Evolutionary conservation across 2,113 vertebrate genomes (phyloP).

Genomic region (Dicentrarchus labrax): DNA sequence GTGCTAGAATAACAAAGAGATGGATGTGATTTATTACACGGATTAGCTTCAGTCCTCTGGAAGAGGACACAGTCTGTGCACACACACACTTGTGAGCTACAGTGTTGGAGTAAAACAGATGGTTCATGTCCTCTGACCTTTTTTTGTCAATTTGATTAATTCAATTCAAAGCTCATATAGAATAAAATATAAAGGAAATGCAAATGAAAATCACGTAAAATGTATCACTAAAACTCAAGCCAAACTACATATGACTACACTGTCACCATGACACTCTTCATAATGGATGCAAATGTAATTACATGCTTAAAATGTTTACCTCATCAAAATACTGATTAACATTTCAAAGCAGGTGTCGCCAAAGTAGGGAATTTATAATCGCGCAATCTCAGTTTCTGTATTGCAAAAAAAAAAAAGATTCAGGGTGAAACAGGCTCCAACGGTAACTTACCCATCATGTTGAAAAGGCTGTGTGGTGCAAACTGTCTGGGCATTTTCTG

Average conservation of each 20-base stretch:
- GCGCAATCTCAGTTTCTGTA: neutral
- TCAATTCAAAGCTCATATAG: constrained; percentile 30
- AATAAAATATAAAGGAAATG: constrained; percentile 5
- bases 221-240: neutral
- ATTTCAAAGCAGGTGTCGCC: constrained; percentile 32
- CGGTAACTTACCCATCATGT: constrained; percentile 97
- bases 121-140: constrained; percentile 12
- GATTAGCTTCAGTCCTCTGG: constrained; percentile 43
- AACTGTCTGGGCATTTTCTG: constrained; percentile 99
- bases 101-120: constrained; percentile 45
- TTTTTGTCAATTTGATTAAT: constrained; percentile 45
- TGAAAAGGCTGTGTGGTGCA: constrained; percentile 98
- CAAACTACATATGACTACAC: neutral
- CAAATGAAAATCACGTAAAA: neutral
- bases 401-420: constrained; percentile 7
- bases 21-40: constrained; percentile 55
- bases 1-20: constrained; percentile 66
- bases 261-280: neutral
- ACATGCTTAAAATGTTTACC: neutral
- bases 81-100: constrained; percentile 4
- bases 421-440: neutral
- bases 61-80: constrained; percentile 10
- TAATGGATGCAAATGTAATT: neutral
- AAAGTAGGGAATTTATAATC: neutral
- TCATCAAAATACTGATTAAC: constrained; percentile 2